Conservation (phyloP, 2,113 vertebrate genomes). For the Galbula dea region DNA sequence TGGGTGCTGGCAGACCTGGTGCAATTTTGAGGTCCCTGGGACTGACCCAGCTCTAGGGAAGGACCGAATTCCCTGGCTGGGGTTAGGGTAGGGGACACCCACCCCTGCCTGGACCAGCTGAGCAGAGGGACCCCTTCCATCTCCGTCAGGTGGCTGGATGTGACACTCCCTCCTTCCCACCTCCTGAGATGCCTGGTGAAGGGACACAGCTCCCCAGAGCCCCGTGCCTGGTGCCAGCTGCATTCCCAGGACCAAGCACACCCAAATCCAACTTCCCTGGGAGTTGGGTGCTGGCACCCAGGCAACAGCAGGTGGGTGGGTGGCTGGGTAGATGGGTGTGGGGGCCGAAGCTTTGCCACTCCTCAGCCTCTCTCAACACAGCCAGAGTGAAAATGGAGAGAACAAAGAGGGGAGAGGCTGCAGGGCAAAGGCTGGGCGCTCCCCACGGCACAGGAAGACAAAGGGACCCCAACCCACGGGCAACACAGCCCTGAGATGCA, state of each 20-base stretch:
- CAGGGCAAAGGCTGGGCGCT: neutral
- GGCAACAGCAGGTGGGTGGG: neutral
- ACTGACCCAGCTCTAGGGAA: too few species aligned
- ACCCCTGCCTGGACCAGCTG: neutral
- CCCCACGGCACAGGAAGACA: neutral
- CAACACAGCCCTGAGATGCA: neutral
- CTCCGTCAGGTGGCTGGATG: neutral
- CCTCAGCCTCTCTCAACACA: neutral
- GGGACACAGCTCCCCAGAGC: neutral
- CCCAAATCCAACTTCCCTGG: neutral
- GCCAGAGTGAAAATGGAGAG: neutral
- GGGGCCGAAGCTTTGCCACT: neutral
- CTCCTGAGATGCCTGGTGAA: neutral
- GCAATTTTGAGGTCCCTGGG: neutral
- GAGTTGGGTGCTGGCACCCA: neutral
- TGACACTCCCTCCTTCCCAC: neutral
- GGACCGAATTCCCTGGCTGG: neutral
- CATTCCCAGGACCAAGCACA: neutral
- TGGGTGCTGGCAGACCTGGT: neutral
- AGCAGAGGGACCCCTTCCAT: neutral
- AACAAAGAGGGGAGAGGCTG: constrained; percentile 30
- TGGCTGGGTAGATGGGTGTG: too few species aligned
- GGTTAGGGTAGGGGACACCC: neutral
- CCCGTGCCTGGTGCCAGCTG: rapidly evolving
- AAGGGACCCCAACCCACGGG: neutral